Base-by-base conservation (phyloP, 2,113 vertebrate genomes). In the Choloepus hoffmanni region DNA sequence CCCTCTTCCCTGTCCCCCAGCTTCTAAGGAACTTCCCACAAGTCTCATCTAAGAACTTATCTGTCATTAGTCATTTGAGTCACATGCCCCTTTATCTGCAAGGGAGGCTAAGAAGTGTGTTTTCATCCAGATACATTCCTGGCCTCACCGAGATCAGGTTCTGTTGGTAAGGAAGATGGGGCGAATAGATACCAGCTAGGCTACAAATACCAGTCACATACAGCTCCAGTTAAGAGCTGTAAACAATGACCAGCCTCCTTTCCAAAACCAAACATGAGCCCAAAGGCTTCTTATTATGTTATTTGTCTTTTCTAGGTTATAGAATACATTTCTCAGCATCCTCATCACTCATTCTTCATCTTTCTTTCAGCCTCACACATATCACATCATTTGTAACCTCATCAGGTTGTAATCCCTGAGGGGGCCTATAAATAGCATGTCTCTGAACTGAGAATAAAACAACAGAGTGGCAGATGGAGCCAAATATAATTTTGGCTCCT, bases 341-440 rank as follows among this genome's bases (percentile, higher is more conserved):
- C 81, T 58, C 5, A 19, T 48, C 73, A 40, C 7, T 72, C 45
- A 86, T 7, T 40, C 45, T 23, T 76, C 48, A 72, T 65, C 65
- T 58, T 89, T 15, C 45, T 92, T 86, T 60, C 43, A 55, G 6
- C 85, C n/a, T 60, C 24, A 74, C 28, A 48, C 30, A 50, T 53
- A 65, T 40, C 63, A 72, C 76, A 85, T 60, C 45, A 68, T 88
- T 88, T 82, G 50, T 65, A 92, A 63, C 62, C 70, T 89, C 62
- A 18, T 96, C 73, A 74, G n/a, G 58, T 40, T 74, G 16, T 62
- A 81, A 55, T 77, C 62, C 5, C 40, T 6, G 7, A 73, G 62
- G 30, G 92, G 21, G 12, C 30, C 53, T 84, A 28, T n/a, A 68
- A 85, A 74, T 36, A 93, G 13, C n/a, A 43, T 16, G 82, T 79